Conservation (phyloP, 2,113 vertebrate genomes). For the Apodemus sylvaticus region DNA sequence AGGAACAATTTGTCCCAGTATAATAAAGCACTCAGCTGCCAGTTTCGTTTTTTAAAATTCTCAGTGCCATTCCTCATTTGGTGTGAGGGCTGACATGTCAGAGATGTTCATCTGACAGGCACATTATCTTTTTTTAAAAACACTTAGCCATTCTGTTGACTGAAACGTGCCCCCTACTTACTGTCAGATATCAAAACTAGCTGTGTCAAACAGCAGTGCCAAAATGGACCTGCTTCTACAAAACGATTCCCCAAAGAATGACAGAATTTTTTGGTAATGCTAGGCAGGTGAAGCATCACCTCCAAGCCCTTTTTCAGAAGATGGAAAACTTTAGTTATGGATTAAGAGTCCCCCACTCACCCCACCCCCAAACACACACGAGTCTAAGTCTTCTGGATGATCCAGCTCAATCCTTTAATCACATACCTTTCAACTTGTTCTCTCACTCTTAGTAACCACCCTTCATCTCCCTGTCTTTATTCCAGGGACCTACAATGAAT, state of each 20-base stretch:
- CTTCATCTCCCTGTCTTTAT: neutral
- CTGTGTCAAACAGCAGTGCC: constrained; percentile 8
- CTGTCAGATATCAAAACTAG: constrained; percentile 24
- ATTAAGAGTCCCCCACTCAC: neutral
- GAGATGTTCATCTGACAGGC: neutral
- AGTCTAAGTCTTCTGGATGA: neutral
- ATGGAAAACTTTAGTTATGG: constrained; percentile 37
- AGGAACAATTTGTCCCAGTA: constrained; percentile 30
- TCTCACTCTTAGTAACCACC: neutral
- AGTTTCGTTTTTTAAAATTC: constrained; percentile 43
- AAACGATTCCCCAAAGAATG: neutral
- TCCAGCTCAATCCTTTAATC: constrained; percentile 23
- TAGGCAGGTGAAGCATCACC: constrained; percentile 28
- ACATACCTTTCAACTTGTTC: neutral
- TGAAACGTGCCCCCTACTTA: neutral
- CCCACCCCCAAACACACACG: neutral
- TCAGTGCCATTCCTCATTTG: neutral
- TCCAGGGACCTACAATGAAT: constrained; percentile 14
- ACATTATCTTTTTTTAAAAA: neutral
- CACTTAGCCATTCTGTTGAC: neutral
- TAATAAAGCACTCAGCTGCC: constrained; percentile 44
- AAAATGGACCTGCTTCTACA: constrained; percentile 13
- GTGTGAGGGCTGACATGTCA: neutral
- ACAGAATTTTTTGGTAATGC: neutral
- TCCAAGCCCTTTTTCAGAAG: constrained; percentile 50